Percentiles rank a stretch among this genome's conserved stretches.
Conservation (phyloP, 2,113 vertebrate genomes). For the Globicephala melas region DNA sequence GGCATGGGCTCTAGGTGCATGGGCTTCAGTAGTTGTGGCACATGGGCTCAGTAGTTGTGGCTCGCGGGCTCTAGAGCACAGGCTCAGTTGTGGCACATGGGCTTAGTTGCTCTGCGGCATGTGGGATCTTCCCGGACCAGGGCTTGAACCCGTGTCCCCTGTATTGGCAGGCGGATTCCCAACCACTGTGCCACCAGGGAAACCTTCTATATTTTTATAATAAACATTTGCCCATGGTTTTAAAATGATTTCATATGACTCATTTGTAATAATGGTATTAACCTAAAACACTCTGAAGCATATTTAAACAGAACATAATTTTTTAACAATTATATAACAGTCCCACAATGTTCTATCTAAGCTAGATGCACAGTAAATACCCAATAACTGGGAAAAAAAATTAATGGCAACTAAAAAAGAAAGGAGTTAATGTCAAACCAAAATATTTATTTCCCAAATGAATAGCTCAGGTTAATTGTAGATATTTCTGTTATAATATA, state of each 20-base stretch:
- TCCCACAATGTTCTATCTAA: neutral
- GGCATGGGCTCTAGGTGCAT: no score
- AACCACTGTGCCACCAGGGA: no score
- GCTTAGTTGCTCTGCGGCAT: no score
- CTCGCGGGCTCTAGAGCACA: no score
- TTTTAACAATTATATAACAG: neutral
- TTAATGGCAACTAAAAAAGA: neutral
- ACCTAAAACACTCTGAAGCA: neutral
- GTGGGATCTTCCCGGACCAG: no score
- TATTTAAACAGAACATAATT: slow-evolving; percentile 5
- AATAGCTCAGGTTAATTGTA: neutral
- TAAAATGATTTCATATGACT: neutral
- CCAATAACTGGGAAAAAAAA: neutral
- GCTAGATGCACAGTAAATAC: neutral
- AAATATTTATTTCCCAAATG: neutral
- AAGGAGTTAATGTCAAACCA: neutral
- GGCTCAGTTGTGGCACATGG: no score
- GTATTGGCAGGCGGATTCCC: no score
- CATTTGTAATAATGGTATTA: neutral
- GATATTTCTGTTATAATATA: neutral
- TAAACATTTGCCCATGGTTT: neutral
- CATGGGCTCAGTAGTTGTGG: no score
- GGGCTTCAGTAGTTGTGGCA: no score
- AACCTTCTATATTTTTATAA: neutral
- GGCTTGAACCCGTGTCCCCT: no score